phyloP scores from a whole-genome alignment of 2,888 invertebrate species.

The Tethea ocularis region DNA sequence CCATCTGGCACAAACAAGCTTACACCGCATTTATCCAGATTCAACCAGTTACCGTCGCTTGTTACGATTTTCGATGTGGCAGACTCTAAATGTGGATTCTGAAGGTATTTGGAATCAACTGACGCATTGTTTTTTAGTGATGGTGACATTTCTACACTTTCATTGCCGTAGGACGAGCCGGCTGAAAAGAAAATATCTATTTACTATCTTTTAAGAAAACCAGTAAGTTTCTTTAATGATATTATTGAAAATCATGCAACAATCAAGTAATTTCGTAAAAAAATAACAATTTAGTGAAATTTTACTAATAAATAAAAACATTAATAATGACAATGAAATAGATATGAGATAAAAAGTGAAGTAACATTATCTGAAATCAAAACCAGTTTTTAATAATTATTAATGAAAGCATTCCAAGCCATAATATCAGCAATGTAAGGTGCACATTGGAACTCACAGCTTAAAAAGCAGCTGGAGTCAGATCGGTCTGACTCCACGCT shows the following conservation, averaged over 20 bases:
- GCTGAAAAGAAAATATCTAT: constrained; percentile 50
- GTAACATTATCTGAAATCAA: not conserved
- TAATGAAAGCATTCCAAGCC: constrained; percentile 6
- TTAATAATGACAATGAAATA: not conserved
- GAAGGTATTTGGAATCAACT: constrained; percentile 60
- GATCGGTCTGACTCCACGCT: constrained; percentile 69
- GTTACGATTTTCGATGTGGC: constrained; percentile 79
- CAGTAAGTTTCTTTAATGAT: no score
- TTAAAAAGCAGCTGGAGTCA: constrained; percentile 81
- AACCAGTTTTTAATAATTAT: not conserved
- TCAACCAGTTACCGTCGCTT: constrained; percentile 85
- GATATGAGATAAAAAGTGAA: not conserved
- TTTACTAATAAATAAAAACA: not conserved
- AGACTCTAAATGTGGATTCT: constrained; percentile 60
- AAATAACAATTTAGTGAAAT: not conserved
- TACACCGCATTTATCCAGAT: constrained; percentile 90
- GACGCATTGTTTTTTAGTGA: constrained; percentile 75
- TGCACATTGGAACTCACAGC: constrained; percentile 70
- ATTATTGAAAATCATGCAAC: not conserved
- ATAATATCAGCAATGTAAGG: constrained; percentile 16
- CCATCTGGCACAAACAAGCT: constrained; percentile 94
- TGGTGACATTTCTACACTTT: constrained; percentile 78
- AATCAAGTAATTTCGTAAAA: not conserved
- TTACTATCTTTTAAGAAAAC: constrained; percentile 19
- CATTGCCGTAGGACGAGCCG: constrained; percentile 76